Evolutionary conservation across 2,888 invertebrate genomes (phyloP), one percentile per base, ranked within the genome.

Genomic region (Clivina fossor): DNA sequence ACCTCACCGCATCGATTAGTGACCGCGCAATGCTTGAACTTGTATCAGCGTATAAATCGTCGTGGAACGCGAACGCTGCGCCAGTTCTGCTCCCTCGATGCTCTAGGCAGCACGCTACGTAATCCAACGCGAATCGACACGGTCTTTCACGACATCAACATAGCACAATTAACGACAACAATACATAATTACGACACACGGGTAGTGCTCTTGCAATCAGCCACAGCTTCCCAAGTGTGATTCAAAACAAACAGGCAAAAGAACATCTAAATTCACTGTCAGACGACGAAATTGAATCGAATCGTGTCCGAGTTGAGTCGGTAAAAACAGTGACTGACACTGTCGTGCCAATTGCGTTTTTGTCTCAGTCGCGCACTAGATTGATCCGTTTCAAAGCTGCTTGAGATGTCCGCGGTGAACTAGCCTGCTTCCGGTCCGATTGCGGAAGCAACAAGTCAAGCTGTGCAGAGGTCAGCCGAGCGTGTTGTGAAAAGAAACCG

Each of bases 1-100:
- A 69, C 73, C 74, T 70, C 76, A 76, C 76, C 76, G 75, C 70
- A 68, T 69, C 75, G 73, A 69, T 65, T 74, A 69, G 66, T 71
- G 66, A 32, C 62, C 65, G 71, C 69, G 72, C 62, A 69, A 67
- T 67, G 72, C 75, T 76, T 69, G 67, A 65, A 18, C 40, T 20
- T 16, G 50, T 30, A 13, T 32, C 26, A 30, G 24, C n/a, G 32
- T 46, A 26, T 43, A 43, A 43, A 43, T 32, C 46, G 24, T n/a
- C 22, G 48, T 16, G 22, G 48, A 11, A 35, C 33, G 48, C 48
- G 19, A 11, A 11, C 33, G 20, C n/a, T 33, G 16, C 33, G 20
- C 28, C 11, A 40, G 40, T 40, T 22, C 22, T 40, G 40, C 40
- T 40, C 22, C 8, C 20, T n/a, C 18, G 18, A 11, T 18, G 19